Evolutionary conservation across 2,797 vertebrate species (phyloP).

Genomic region (Chrysocyon brachyurus): DNA sequence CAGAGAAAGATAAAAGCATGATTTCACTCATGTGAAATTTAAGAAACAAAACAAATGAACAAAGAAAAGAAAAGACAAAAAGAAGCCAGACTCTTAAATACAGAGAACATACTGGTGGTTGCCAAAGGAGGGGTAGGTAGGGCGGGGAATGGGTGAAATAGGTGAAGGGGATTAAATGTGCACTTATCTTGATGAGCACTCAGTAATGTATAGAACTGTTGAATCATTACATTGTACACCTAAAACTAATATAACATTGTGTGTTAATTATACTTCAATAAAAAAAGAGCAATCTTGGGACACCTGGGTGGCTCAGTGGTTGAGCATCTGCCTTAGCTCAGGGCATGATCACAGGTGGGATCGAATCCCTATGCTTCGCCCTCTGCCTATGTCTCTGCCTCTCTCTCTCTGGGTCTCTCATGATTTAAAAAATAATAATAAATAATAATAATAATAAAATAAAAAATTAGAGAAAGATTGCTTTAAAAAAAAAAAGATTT

Average conservation of each 20-base stretch:
- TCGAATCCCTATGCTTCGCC: no score
- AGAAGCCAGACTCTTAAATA: background rate
- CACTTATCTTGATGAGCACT: background rate
- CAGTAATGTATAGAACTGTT: background rate
- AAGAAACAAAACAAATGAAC: background rate
- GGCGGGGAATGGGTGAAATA: background rate
- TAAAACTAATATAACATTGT: background rate
- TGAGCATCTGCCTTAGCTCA: no score
- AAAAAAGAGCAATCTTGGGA: background rate
- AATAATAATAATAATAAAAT: no score
- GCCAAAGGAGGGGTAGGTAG: background rate
- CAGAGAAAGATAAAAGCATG: background rate
- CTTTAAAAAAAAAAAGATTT: no score
- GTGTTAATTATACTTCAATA: background rate
- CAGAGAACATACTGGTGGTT: background rate
- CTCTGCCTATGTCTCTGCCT: no score
- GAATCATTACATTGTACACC: background rate
- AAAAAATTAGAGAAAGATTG: no score
- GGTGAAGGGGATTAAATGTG: background rate
- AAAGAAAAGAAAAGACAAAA: background rate
- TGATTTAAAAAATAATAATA: no score
- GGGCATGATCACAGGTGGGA: no score
- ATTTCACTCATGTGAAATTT: background rate
- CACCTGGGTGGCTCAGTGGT: no score
- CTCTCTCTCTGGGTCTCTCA: no score